Percentiles rank a stretch among this genome's conserved stretches.
Conservation (phyloP, 2,113 vertebrate genomes). For the Acrocephalus arundinaceus region DNA sequence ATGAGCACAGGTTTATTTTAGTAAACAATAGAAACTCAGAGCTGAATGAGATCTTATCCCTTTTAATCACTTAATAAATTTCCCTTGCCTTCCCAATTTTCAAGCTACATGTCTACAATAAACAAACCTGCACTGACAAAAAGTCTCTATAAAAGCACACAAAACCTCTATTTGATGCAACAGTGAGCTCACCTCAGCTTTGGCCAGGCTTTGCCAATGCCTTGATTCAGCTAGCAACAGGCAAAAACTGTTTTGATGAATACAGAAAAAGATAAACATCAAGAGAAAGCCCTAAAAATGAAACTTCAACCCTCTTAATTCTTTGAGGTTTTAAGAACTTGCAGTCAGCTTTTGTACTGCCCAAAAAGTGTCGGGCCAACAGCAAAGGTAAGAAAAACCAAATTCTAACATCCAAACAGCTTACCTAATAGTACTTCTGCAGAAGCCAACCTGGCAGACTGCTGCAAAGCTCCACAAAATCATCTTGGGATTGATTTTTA, state of each 20-base stretch:
- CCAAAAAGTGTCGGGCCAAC: background rate
- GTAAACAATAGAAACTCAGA: background rate
- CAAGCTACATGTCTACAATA: background rate
- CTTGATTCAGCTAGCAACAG: background rate
- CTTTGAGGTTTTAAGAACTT: background rate
- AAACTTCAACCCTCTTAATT: background rate
- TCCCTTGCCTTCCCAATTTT: background rate
- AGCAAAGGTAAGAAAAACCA: background rate
- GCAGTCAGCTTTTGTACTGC: background rate
- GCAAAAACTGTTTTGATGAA: background rate
- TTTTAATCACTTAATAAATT: conserved; percentile 19
- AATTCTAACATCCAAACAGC: background rate
- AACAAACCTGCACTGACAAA: background rate
- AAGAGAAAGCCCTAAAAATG: background rate
- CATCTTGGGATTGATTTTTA: background rate
- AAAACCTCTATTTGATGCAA: background rate
- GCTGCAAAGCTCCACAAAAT: background rate
- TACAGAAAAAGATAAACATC: background rate
- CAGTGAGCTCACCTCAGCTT: background rate
- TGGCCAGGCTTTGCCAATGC: background rate
- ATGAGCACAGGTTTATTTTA: conserved; percentile 13
- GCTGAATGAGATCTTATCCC: conserved; percentile 26
- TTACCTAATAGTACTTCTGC: background rate
- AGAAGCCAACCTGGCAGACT: background rate
- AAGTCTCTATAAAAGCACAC: background rate